phyloP scores from a whole-genome alignment of 2,113 vertebrate genomes.

The Elaphurus davidianus region DNA sequence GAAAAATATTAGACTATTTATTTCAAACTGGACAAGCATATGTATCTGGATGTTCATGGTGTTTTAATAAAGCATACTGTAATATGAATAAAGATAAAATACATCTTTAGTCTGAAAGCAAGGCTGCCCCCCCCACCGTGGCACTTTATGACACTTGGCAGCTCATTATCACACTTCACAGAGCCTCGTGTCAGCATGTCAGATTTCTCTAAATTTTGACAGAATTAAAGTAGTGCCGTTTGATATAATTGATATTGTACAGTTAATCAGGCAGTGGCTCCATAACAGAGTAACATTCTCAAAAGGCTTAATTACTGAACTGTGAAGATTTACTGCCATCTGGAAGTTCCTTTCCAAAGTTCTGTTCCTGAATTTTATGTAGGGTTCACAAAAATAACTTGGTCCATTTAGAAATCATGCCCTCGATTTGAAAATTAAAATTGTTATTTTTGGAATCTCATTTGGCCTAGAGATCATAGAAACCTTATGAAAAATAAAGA shows the following conservation, averaged over 20 bases:
- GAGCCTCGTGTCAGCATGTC: constrained; percentile 73
- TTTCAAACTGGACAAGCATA: background rate
- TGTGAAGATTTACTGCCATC: constrained; percentile 74
- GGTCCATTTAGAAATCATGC: constrained; percentile 78
- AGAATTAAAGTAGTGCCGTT: constrained; percentile 73
- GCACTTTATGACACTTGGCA: constrained; percentile 71
- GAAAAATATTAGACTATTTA: constrained; percentile 17
- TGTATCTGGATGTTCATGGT: background rate
- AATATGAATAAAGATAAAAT: constrained; percentile 20
- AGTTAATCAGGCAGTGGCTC: constrained; percentile 72
- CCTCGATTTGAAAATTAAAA: constrained; percentile 78
- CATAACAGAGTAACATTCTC: constrained; percentile 61
- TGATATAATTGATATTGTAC: constrained; percentile 78
- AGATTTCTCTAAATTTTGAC: constrained; percentile 76
- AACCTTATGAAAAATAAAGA: constrained; percentile 62
- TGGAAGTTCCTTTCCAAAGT: constrained; percentile 75
- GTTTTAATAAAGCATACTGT: constrained; percentile 47
- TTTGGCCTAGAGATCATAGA: constrained; percentile 75
- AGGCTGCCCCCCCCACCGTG: background rate
- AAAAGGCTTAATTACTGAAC: constrained; percentile 78
- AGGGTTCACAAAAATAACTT: constrained; percentile 78
- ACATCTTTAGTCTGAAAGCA: constrained; percentile 43
- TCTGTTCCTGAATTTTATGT: constrained; percentile 77
- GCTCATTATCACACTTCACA: constrained; percentile 78
- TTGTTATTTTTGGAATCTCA: constrained; percentile 75